Conservation (phyloP, 2,113 vertebrate genomes). For the Anolis sagrei region DNA sequence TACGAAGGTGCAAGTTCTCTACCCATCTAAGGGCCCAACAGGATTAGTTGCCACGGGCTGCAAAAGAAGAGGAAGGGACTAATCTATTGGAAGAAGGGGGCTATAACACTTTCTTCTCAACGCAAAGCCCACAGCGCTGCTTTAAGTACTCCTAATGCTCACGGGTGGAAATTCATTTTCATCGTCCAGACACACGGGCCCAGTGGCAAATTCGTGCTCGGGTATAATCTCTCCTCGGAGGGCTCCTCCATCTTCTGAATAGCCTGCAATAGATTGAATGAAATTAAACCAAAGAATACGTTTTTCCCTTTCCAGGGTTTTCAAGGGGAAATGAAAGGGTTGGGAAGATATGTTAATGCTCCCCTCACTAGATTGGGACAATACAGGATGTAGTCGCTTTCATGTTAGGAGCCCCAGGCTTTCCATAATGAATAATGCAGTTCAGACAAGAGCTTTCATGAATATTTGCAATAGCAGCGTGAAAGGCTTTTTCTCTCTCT, state of each 20-base stretch:
- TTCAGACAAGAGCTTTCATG: not conserved
- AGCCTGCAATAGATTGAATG: conserved; percentile 76
- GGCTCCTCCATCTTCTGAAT: conserved; percentile 91
- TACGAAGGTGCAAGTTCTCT: not conserved
- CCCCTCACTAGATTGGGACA: fast-evolving
- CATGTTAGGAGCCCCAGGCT: not conserved
- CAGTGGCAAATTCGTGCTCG: conserved; percentile 91
- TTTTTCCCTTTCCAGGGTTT: not conserved
- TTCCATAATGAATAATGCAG: not conserved
- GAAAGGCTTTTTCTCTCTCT: not conserved
- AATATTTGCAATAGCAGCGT: not conserved
- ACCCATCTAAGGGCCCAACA: conserved; percentile 45
- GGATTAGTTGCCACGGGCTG: conserved; percentile 26
- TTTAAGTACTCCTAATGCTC: conserved; percentile 86
- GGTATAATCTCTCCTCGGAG: conserved; percentile 92
- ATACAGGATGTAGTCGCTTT: not conserved
- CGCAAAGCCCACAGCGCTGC: conserved; percentile 42
- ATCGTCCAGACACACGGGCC: conserved; percentile 91
- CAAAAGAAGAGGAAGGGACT: conserved; percentile 36
- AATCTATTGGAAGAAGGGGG: conserved; percentile 46
- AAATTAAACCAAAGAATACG: not conserved
- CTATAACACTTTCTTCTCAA: conserved; percentile 49
- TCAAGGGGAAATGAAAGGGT: not conserved
- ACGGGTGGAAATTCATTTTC: conserved; percentile 95
- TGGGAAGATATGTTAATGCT: not conserved